These are phyloP conservation scores for Zeus faber DNA, from an alignment of 2,113 vertebrate genomes.

Conservation along the genomic window DNA sequence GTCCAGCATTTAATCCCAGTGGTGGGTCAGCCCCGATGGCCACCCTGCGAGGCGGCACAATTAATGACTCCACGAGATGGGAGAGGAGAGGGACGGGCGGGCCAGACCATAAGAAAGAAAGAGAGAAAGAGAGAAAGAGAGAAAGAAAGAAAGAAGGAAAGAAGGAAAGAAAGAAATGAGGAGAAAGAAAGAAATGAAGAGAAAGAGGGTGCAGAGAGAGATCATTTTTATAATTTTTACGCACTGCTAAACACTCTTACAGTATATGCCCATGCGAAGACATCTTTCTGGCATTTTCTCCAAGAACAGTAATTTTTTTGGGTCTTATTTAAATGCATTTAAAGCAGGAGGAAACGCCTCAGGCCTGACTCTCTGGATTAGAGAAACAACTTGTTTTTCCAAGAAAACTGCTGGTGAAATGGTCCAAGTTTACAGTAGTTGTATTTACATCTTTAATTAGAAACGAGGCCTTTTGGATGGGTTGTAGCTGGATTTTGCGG, in stretches of 20 bases:
- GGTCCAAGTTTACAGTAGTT: conserved; percentile 28
- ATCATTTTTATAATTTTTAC: conserved; percentile 16
- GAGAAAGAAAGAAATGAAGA: no score
- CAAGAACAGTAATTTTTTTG: conserved; percentile 32
- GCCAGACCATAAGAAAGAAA: background rate
- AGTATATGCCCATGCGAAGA: conserved; percentile 36
- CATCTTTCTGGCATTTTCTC: conserved; percentile 54
- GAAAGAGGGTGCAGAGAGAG: no score
- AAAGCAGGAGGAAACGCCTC: conserved; percentile 37
- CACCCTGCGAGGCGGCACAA: conserved; percentile 23
- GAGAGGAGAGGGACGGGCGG: conserved; percentile 12
- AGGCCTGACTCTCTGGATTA: conserved; percentile 55
- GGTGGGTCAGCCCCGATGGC: conserved; percentile 32
- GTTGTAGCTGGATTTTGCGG: no score
- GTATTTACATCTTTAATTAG: conserved; percentile 52
- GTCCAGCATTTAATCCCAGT: conserved; percentile 39
- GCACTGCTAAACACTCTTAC: conserved; percentile 30
- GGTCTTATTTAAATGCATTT: conserved; percentile 48
- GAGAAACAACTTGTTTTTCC: conserved; percentile 32
- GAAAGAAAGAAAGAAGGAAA: conserved; percentile 16
- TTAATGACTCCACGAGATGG: conserved; percentile 39
- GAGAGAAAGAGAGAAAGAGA: background rate
- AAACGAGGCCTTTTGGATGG: conserved; percentile 42
- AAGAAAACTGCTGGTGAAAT: conserved; percentile 34
- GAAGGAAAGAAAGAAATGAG: background rate